Base-by-base conservation (phyloP, 2,888 invertebrate genomes). In the Melitaea athalia region DNA sequence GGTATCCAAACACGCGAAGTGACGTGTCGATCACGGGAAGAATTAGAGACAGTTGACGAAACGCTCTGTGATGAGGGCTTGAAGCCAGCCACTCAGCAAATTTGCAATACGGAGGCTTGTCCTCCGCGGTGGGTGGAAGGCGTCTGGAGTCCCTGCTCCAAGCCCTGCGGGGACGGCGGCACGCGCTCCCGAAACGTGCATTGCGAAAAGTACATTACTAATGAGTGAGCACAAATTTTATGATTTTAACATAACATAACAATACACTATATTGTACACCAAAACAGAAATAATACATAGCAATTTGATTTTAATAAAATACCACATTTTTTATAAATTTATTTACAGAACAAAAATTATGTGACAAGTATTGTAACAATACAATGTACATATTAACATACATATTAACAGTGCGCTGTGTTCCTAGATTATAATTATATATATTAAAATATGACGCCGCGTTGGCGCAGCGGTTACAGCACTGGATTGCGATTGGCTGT, bases 131-230 rank as follows among this genome's bases (percentile, higher is more conserved):
- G 98, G 98, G 94, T 95, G 38, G 93, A 94, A 60, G 95, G 95
- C 4, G 92, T 93, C 0, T 99, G 99, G 98, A 94, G 95, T 1
- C 93, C 95, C 50, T 99, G 99, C 86, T 96, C 96, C 53, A 95
- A 95, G 73, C 94, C 95, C 3, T 99, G 98, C 82, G 98, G 98
- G 7, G 93, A 94, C 43, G 95, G 95, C 64, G 97, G 97, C 33
- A 90, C 93, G 47, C 95, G 95, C 79, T 94, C 94, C 3, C 90
- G 97, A 68, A 93, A 95, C 75, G 94, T 98, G 47, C 95, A 95
- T 76, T 99, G 99, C 84, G 95, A 97, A 82, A 96, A 96, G 84
- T 93, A 96, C 72, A 94, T 96, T 63, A 92, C 95, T 5, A 95
- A 95, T 75, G 97, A 96, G 89, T 94, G 81, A 84, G 82, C 72